Conservation (phyloP, 2,888 invertebrate genomes). For the Leucophenga montana region DNA sequence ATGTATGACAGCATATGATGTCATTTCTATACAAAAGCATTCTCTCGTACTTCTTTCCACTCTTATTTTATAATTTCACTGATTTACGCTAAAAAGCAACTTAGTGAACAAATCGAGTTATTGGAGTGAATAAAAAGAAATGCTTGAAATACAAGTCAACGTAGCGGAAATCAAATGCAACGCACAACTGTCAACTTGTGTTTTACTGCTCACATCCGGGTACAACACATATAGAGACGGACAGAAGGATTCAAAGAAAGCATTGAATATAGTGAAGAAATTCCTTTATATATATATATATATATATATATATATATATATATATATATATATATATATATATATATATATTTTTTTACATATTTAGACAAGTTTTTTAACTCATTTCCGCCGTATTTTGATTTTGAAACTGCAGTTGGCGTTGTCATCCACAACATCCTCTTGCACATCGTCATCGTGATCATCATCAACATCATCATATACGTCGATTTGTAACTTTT, state of each 20-base stretch:
- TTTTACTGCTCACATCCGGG: constrained; percentile 64
- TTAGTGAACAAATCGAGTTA: background rate
- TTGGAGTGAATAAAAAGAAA: background rate
- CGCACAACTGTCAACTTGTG: constrained; percentile 57
- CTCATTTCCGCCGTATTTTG: constrained; percentile 64
- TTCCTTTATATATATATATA: too few species aligned
- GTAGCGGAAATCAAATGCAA: constrained; percentile 28
- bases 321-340: too few species aligned
- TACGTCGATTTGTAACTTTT: constrained; percentile 11
- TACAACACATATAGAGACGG: constrained; percentile 25
- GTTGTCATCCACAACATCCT: constrained; percentile 37
- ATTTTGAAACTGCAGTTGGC: constrained; percentile 52
- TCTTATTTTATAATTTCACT: constrained; percentile 2
- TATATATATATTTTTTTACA: constrained; percentile 39
- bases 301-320: too few species aligned
- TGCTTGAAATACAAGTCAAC: background rate
- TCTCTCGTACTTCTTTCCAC: too few species aligned
- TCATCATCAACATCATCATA: too few species aligned
- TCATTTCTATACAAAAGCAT: too few species aligned
- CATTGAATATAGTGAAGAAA: too few species aligned
- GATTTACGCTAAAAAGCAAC: background rate
- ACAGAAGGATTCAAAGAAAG: constrained; percentile 26
- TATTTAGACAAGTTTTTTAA: constrained; percentile 66
- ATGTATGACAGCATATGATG: too few species aligned
- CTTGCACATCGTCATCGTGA: background rate